Percentiles rank a stretch among this genome's conserved stretches.
Conservation (phyloP, 1,140 invertebrate species). For the Cotesia typhae region DNA sequence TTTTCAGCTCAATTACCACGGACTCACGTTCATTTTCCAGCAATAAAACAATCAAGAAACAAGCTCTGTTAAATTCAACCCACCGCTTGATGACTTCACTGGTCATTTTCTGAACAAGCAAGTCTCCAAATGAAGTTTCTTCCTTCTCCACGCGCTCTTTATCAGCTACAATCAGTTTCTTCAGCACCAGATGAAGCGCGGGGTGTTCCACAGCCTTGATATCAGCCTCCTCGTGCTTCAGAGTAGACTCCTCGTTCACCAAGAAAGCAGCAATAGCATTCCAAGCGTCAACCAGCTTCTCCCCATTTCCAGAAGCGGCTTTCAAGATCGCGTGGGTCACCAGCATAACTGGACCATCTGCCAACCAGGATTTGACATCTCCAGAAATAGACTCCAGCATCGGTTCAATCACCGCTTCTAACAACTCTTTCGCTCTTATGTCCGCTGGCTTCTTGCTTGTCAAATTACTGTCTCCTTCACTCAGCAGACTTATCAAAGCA, state of each 20-base stretch:
- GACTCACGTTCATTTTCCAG: constrained; percentile 60
- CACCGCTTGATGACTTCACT: constrained; percentile 63
- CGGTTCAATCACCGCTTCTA: constrained; percentile 71
- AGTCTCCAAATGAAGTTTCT: constrained; percentile 61
- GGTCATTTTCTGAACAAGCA: constrained; percentile 60
- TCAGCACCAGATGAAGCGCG: constrained; percentile 81
- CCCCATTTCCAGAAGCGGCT: constrained; percentile 58
- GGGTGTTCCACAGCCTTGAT: constrained; percentile 78
- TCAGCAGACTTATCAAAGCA: constrained; percentile 73
- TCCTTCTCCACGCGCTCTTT: constrained; percentile 56
- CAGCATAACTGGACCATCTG: constrained; percentile 74
- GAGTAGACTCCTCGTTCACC: constrained; percentile 56
- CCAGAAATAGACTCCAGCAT: constrained; percentile 72
- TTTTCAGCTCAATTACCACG: constrained; percentile 19
- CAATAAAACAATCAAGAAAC: constrained; percentile 69
- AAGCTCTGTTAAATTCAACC: constrained; percentile 70
- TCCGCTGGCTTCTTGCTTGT: constrained; percentile 82
- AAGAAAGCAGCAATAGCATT: constrained; percentile 63
- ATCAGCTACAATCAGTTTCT: constrained; percentile 80
- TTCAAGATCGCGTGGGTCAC: constrained; percentile 77
- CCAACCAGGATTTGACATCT: constrained; percentile 75
- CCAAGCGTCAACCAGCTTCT: constrained; percentile 57
- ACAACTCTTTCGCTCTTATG: constrained; percentile 77
- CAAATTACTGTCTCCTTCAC: constrained; percentile 76
- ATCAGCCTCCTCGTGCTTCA: constrained; percentile 63